Percentiles rank a stretch among this genome's conserved stretches.
Conservation (phyloP, 2,888 invertebrate species). For the Acanthosepion pharaonis region DNA sequence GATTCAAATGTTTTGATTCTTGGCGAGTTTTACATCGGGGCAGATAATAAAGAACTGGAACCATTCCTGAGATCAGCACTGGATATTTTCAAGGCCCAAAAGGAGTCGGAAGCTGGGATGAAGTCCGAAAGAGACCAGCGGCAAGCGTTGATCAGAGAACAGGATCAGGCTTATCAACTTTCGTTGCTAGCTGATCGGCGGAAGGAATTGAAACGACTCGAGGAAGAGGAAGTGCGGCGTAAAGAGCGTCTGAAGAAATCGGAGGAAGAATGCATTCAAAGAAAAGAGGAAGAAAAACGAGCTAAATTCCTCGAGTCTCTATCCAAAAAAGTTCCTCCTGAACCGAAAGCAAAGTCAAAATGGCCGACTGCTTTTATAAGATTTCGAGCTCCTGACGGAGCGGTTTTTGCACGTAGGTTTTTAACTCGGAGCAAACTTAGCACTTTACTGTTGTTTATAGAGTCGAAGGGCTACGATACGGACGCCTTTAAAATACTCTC, state of each 20-base stretch:
- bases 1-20: slow-evolving; percentile 11
- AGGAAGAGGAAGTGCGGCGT: background rate
- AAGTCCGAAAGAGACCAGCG: slow-evolving; percentile 13
- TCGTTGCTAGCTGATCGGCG: background rate
- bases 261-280: background rate
- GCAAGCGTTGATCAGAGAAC: background rate
- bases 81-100: background rate
- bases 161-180: background rate
- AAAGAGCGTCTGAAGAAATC: background rate
- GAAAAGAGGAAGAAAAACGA: slow-evolving; percentile 34
- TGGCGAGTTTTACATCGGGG: background rate
- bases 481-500: slow-evolving; percentile 33
- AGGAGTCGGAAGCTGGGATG: background rate
- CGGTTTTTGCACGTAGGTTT: slow-evolving; percentile 13
- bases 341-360: background rate
- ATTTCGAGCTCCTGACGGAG: slow-evolving; percentile 41
- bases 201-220: slow-evolving; percentile 37
- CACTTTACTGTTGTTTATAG: slow-evolving; percentile 10
- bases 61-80: background rate
- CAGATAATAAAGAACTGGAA: background rate
- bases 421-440: background rate
- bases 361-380: slow-evolving; percentile 2
- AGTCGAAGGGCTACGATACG: background rate
- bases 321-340: background rate
- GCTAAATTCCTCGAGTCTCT: background rate